Evolutionary conservation across 2,113 vertebrate genomes (phyloP).

Genomic region (Abramis brama): DNA sequence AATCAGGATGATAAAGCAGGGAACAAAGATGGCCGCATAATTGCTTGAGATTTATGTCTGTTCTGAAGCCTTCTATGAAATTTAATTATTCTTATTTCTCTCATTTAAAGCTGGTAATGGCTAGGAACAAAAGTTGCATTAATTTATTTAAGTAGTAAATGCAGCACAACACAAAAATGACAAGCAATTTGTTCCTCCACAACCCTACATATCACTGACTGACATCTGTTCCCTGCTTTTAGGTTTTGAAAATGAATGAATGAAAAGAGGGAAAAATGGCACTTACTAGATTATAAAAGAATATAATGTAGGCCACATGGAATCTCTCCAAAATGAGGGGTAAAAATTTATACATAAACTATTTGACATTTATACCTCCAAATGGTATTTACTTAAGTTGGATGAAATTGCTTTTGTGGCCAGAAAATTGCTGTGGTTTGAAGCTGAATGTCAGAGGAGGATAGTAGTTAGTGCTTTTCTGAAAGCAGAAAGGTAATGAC

Average conservation of each 20-base stretch:
- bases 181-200: neutral
- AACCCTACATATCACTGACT: constrained; percentile 23
- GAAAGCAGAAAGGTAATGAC: constrained; percentile 17
- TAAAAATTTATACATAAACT: constrained; percentile 50
- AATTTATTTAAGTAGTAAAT: neutral
- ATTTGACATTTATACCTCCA: constrained; percentile 56
- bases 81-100: neutral
- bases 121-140: too few relatives aligned
- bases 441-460: constrained; percentile 49
- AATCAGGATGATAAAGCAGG: too few relatives aligned
- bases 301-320: constrained; percentile 18
- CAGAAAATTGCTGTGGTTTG: constrained; percentile 49
- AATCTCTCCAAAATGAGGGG: neutral
- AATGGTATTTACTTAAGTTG: constrained; percentile 42
- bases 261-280: neutral
- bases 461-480: constrained; percentile 38
- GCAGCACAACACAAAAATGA: neutral
- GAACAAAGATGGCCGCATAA: too few relatives aligned
- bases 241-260: neutral
- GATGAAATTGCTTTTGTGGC: constrained; percentile 52
- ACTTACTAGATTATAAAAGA: constrained; percentile 21
- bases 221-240: constrained; percentile 24
- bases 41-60: neutral
- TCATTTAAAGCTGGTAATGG: neutral
- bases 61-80: neutral